Percentiles rank a stretch among this genome's conserved stretches.
Conservation (phyloP, 1,140 invertebrate genomes). For the Drosophila orena region DNA sequence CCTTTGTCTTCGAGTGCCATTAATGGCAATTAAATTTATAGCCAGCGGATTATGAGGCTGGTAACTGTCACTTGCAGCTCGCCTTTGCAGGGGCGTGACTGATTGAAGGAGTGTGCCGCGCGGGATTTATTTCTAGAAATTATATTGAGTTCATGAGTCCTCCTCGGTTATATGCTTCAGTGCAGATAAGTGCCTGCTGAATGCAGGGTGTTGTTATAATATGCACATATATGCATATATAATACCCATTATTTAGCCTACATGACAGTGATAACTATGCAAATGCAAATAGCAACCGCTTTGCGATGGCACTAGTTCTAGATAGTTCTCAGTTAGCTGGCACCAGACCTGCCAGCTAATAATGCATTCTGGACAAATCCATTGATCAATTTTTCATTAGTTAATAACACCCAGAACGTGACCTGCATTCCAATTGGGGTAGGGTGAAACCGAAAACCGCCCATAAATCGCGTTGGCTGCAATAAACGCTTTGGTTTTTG, state of each 20-base stretch:
- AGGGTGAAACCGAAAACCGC: constrained; percentile 14
- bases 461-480: constrained; percentile 45
- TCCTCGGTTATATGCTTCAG: background rate
- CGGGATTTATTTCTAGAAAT: constrained; percentile 1
- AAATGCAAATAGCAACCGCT: background rate
- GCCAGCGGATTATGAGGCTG: constrained; percentile 73
- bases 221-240: too few relatives aligned
- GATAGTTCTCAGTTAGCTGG: too few relatives aligned
- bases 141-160: background rate
- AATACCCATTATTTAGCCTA: too few relatives aligned
- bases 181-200: background rate
- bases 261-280: background rate
- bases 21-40: constrained; percentile 82
- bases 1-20: constrained; percentile 60
- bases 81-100: constrained; percentile 26
- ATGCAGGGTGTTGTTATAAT: too few relatives aligned
- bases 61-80: constrained; percentile 70
- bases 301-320: background rate
- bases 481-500: constrained; percentile 42
- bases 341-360: background rate
- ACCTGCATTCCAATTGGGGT: constrained; percentile 11
- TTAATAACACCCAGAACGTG: constrained; percentile 10
- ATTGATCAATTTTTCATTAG: background rate
- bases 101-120: constrained; percentile 16
- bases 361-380: background rate